phyloP scores from a whole-genome alignment of 2,113 vertebrate species.

The Semicossyphus pulcher region DNA sequence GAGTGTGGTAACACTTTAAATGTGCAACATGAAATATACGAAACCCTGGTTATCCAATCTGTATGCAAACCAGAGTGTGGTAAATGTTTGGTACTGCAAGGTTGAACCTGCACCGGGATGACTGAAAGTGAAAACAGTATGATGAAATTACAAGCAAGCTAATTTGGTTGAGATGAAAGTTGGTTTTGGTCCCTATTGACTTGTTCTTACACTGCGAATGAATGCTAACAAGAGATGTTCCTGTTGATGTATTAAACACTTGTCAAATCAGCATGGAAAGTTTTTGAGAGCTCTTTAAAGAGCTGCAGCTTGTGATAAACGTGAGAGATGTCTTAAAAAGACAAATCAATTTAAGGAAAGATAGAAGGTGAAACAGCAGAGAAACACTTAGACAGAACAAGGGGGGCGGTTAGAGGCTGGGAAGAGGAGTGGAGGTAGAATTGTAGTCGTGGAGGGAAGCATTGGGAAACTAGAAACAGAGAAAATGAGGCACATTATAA shows the following conservation, averaged over 20 bases:
- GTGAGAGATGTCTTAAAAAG: conserved; percentile 4
- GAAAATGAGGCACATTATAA: background rate
- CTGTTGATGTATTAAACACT: conserved; percentile 22
- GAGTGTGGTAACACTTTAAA: background rate
- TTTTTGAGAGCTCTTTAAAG: conserved; percentile 20
- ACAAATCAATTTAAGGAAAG: conserved; percentile 36
- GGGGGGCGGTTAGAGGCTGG: background rate
- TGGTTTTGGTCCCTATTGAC: conserved; percentile 34
- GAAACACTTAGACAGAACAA: conserved; percentile 22
- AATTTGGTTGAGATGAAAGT: conserved; percentile 45
- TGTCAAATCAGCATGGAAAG: background rate
- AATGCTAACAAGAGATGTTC: conserved; percentile 52
- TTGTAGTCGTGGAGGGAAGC: background rate
- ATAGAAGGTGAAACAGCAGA: conserved; percentile 24
- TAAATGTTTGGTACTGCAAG: conserved; percentile 32
- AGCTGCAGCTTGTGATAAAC: background rate
- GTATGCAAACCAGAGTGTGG: conserved; percentile 29
- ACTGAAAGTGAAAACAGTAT: conserved; percentile 19
- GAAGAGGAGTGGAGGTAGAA: background rate
- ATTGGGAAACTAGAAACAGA: background rate
- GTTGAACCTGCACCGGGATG: conserved; percentile 42
- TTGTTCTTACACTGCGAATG: conserved; percentile 24
- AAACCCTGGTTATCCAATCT: conserved; percentile 11
- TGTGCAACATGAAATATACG: background rate
- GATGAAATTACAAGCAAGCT: conserved; percentile 66